A percentile compares a stretch with the other conserved stretches of the same genome.
Conservation (phyloP, 2,888 invertebrate genomes). For the Apamea sordens region DNA sequence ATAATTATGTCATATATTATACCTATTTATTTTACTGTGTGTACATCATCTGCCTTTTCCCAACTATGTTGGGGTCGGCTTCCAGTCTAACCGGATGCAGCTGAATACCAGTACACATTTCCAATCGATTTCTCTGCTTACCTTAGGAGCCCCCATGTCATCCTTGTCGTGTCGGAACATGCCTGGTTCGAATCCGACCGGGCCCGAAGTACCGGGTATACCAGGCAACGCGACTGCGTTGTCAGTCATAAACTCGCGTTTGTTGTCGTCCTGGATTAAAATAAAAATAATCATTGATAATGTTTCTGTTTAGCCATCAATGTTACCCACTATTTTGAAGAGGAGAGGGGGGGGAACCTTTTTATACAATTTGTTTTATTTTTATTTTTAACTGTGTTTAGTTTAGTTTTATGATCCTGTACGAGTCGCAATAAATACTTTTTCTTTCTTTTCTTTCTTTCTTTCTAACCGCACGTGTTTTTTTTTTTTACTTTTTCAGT, state of each 20-base stretch:
- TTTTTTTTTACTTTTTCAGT: background rate
- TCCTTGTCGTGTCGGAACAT: conserved; percentile 93
- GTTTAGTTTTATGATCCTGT: too few species aligned
- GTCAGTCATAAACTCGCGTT: conserved; percentile 93
- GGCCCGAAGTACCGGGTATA: conserved; percentile 92
- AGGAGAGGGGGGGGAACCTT: too few species aligned
- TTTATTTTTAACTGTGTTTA: too few species aligned
- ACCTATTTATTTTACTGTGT: too few species aligned
- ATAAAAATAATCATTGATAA: background rate
- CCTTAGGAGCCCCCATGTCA: conserved; percentile 85
- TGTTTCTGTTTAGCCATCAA: background rate
- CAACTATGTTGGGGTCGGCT: too few species aligned
- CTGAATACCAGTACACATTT: too few species aligned
- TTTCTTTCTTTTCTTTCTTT: too few species aligned
- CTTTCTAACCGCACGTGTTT: background rate
- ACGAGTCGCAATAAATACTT: too few species aligned
- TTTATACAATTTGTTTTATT: too few species aligned
- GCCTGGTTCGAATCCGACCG: conserved; percentile 95
- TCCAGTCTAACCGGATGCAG: too few species aligned
- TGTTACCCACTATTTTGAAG: background rate
- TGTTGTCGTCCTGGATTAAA: conserved; percentile 86
- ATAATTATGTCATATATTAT: too few species aligned
- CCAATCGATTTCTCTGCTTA: conserved; percentile 56
- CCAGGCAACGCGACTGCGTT: conserved; percentile 95
- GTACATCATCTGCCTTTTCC: too few species aligned